Evolutionary conservation across 2,797 vertebrate genomes (phyloP), one percentile per base, ranked within the genome.

Genomic region (Holocentrus rufus): DNA sequence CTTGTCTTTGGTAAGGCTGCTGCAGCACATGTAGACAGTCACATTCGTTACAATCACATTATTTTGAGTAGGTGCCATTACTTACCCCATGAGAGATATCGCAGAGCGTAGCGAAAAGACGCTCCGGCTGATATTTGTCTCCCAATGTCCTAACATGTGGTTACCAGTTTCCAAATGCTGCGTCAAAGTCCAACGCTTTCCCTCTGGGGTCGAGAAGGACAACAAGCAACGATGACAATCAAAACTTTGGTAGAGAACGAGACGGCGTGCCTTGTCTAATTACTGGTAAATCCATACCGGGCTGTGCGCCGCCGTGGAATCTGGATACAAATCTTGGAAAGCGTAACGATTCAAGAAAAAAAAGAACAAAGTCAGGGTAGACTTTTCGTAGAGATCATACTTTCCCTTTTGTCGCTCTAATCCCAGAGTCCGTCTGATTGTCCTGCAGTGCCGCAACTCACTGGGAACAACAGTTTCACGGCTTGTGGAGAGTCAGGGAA

Each of bases 1-100:
- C n/a, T 36, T 36, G n/a, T 15, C 78, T 76, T 82, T 80, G 81
- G 80, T 84, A 79, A 5, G 36, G 65, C 14, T 27, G 5, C 58
- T 9, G 36, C 59, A 30, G 55, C 70, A 47, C 79, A 83, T 62
- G 74, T 23, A 58, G 23, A 44, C 39, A 65, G 22, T 70, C 20
- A 76, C 23, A 53, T 20, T n/a, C 30, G 7, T 22, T 30, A 30
- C 56, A n/a, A 23, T 18, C 30, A 30, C 18, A 54, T 20, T 47
- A 54, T 54, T 36, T 65, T 17, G 22, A 72, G 22, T 63, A 44
- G 52, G 13, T 70, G 63, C 46, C 9, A 14, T 30, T 39, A 89
- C 94, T 93, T 69, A 94, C 94, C 94, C 93, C 93, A 94, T 94
- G 91, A 92, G 92, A 88, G 76, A 83, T 65, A 17, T 3, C 17